Conservation (phyloP, 2,113 vertebrate species). For the Myodes glareolus region DNA sequence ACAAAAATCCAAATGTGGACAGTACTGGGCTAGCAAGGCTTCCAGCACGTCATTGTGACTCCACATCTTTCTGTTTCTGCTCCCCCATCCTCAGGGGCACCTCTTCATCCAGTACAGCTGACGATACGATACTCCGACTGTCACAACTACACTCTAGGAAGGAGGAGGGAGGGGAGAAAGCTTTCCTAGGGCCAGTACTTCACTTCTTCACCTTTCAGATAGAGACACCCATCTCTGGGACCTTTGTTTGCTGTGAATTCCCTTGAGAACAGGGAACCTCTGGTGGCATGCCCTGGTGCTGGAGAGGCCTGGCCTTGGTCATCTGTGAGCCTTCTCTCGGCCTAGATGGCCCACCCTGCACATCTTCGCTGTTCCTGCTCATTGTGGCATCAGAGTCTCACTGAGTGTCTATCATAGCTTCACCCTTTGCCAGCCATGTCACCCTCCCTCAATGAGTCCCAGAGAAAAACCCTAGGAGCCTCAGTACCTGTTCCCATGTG, state of each 20-base stretch:
- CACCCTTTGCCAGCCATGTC: not conserved
- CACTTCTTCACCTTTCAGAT: not conserved
- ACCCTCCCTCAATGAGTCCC: not conserved
- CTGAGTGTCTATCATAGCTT: not conserved
- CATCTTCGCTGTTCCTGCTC: not conserved
- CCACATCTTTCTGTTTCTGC: not conserved
- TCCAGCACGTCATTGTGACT: not conserved
- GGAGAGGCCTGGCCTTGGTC: not conserved
- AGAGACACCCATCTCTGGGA: not conserved
- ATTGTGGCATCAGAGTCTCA: accelerated
- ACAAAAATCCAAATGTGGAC: not conserved
- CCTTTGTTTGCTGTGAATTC: not conserved
- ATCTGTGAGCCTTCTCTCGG: not conserved
- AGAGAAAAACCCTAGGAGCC: not conserved
- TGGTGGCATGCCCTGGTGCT: not conserved
- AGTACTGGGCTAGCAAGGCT: not conserved
- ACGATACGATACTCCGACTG: not conserved
- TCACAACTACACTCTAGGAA: not conserved
- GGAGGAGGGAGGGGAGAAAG: not conserved
- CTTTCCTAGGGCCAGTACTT: not conserved
- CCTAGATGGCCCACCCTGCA: not conserved
- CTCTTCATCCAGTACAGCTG: not conserved
- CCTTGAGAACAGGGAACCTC: not conserved
- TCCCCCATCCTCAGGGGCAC: not conserved
- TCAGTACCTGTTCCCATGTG: not conserved